Evolutionary conservation across 2,797 vertebrate genomes (phyloP).

Genomic region (Tauraco hartlaubi): DNA sequence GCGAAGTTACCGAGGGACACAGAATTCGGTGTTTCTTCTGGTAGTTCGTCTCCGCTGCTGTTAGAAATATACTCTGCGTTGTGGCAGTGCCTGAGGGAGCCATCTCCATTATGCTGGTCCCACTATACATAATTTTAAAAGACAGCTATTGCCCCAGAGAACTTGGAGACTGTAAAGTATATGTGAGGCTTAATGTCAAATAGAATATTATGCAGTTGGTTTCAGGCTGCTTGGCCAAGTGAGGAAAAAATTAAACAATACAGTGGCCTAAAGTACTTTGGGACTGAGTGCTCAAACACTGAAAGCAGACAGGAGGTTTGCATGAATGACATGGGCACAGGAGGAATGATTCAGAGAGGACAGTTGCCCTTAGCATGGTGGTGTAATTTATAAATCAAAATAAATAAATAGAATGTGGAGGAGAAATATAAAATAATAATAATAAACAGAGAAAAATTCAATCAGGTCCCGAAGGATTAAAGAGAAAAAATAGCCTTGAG

Average conservation of each 20-base stretch:
- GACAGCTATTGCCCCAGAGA: constrained; percentile 11
- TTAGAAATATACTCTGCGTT: neutral
- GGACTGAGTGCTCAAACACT: accelerated
- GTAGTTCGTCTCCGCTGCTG: neutral
- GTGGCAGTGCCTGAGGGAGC: constrained; percentile 16
- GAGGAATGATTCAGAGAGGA: neutral
- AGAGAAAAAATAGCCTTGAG: neutral
- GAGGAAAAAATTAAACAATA: neutral
- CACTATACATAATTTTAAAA: neutral
- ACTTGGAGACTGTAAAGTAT: neutral
- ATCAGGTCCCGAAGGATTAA: neutral
- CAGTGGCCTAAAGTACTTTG: neutral
- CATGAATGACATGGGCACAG: neutral
- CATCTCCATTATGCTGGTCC: neutral
- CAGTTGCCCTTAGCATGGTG: neutral
- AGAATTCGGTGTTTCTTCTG: neutral
- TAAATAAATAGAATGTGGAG: neutral
- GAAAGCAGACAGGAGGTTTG: neutral
- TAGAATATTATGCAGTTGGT: constrained; percentile 10
- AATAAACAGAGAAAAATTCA: constrained; percentile 8
- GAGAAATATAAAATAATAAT: constrained; percentile 30
- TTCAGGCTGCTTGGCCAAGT: constrained; percentile 17
- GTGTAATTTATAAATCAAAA: constrained; percentile 33
- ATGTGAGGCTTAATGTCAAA: constrained; percentile 7
- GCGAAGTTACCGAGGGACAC: neutral